Percentiles rank a stretch among this genome's conserved stretches.
Conservation (phyloP, 2,113 vertebrate genomes). For the Forbesichthys agassizii region DNA sequence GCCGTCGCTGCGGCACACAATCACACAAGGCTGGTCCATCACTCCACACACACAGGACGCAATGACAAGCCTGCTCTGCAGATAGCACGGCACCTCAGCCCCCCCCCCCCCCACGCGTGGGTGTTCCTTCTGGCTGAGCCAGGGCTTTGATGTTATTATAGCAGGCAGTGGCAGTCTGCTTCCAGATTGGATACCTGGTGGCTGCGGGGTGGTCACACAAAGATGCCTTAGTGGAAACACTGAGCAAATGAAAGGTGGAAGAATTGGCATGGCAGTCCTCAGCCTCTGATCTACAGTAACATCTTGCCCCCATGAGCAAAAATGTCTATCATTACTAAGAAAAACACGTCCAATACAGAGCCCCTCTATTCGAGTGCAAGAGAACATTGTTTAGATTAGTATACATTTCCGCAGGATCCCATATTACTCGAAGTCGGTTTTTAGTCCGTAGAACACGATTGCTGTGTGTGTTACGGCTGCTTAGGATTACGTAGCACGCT, state of each 20-base stretch:
- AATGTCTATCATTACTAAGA: conserved; percentile 31
- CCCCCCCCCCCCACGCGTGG: conserved; percentile 31
- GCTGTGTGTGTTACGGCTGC: neutral
- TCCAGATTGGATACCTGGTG: conserved; percentile 48
- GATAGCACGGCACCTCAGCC: conserved; percentile 51
- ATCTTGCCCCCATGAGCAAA: conserved; percentile 20
- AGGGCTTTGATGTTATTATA: conserved; percentile 64
- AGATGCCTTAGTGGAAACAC: conserved; percentile 7
- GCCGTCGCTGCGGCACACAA: conserved; percentile 56
- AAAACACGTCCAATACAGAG: conserved; percentile 19
- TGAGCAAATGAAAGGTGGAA: conserved; percentile 40
- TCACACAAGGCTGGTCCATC: conserved; percentile 70
- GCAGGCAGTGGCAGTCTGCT: conserved; percentile 48
- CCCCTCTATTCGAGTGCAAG: conserved; percentile 2
- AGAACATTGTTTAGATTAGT: neutral
- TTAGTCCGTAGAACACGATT: neutral
- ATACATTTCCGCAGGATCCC: neutral
- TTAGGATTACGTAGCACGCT: neutral
- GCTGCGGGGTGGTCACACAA: conserved; percentile 38
- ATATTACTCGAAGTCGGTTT: neutral
- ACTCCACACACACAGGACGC: conserved; percentile 51
- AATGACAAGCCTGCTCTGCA: conserved; percentile 59
- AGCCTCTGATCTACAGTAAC: conserved; percentile 4
- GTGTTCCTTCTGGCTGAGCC: conserved; percentile 59
- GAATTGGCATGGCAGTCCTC: conserved; percentile 20